A percentile compares a stretch with the other conserved stretches of the same genome.
These are phyloP conservation scores for Sesia bembeciformis DNA, from an alignment of 2,888 invertebrate genomes.

Conservation along the genomic window DNA sequence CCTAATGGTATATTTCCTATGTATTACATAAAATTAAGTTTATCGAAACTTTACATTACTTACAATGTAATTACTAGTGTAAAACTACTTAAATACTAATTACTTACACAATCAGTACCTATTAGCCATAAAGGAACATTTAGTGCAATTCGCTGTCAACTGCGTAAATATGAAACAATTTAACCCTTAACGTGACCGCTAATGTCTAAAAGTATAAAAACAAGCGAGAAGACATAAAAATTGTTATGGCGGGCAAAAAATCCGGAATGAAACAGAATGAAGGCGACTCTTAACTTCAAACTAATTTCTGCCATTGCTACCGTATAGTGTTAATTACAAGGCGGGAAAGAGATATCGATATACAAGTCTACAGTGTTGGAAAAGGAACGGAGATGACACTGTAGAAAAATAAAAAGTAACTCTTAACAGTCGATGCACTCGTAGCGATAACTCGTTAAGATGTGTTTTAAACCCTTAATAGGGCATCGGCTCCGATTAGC, in stretches of 20 bases:
- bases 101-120: too few species aligned
- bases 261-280: conserved; percentile 37
- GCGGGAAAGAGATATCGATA: conserved; percentile 15
- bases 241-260: conserved; percentile 16
- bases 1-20: too few species aligned
- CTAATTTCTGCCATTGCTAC: conserved; percentile 69
- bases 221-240: conserved; percentile 23
- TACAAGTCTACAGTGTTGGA: conserved; percentile 10
- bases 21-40: too few species aligned
- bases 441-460: conserved; percentile 47
- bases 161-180: conserved; percentile 1
- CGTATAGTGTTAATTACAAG: conserved; percentile 63
- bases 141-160: too few species aligned
- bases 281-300: conserved; percentile 44
- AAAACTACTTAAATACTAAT: too few species aligned
- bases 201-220: conserved; percentile 24
- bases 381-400: conserved; percentile 25
- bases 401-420: conserved; percentile 54
- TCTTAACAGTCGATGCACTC: conserved; percentile 38
- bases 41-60: too few species aligned
- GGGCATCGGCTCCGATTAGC: conserved; percentile 17
- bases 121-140: too few species aligned
- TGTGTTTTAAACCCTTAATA: conserved; percentile 57
- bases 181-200: conserved; percentile 24
- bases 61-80: too few species aligned